Conservation (phyloP, 2,113 vertebrate genomes). For the Hypanus sabinus region DNA sequence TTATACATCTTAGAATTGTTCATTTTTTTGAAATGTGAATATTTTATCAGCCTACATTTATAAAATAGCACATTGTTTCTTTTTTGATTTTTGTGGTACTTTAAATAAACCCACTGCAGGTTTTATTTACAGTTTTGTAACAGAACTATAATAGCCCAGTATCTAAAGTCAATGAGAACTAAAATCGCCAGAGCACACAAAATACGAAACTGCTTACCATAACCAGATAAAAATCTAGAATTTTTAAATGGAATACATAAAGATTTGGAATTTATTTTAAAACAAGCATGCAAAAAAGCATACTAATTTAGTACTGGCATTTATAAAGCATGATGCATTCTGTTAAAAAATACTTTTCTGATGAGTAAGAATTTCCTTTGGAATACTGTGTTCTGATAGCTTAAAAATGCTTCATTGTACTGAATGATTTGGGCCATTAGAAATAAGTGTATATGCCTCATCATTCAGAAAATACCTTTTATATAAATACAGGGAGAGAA, state of each 20-base stretch:
- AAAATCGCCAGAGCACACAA: background rate
- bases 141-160: background rate
- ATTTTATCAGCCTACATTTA: background rate
- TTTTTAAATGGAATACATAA: background rate
- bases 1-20: background rate
- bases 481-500: background rate
- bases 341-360: background rate
- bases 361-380: background rate
- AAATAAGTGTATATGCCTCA: background rate
- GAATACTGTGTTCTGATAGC: background rate
- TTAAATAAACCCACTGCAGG: background rate
- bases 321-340: background rate
- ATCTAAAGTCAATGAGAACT: background rate
- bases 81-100: background rate
- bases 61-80: constrained; percentile 1
- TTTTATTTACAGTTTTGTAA: background rate
- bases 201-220: background rate
- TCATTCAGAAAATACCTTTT: background rate
- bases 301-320: background rate
- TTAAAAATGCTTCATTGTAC: background rate
- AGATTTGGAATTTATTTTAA: constrained; percentile 1
- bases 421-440: constrained; percentile 9
- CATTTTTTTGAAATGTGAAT: background rate
- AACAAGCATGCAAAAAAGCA: background rate
- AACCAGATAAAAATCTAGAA: background rate